phyloP scores from a whole-genome alignment of 2,888 invertebrate species.

The Troglohyphantes excavatus region DNA sequence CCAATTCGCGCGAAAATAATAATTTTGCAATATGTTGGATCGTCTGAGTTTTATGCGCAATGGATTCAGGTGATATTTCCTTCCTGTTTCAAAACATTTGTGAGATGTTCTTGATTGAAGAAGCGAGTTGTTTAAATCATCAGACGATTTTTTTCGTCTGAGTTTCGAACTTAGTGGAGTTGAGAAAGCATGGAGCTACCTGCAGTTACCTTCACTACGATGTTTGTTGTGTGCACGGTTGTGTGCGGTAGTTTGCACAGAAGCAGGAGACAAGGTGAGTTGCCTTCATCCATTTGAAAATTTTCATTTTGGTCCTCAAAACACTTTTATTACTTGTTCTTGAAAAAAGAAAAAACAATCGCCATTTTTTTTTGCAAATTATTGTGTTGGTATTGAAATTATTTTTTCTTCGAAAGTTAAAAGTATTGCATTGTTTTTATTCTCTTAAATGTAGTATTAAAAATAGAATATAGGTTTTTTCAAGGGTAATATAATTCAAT shows the following conservation, averaged over 20 bases:
- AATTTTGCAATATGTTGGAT: constrained; percentile 12
- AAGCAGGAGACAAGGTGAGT: constrained; percentile 56
- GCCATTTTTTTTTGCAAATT: no score
- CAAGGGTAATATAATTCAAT: no score
- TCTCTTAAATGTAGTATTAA: no score
- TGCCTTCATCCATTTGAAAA: neutral
- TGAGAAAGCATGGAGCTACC: constrained; percentile 47
- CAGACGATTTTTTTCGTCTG: constrained; percentile 64
- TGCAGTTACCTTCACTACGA: constrained; percentile 19
- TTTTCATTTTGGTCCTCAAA: no score
- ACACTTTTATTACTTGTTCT: no score
- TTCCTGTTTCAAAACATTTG: neutral
- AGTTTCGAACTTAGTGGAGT: neutral
- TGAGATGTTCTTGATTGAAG: constrained; percentile 22
- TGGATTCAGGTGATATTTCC: constrained; percentile 42
- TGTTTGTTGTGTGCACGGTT: constrained; percentile 58
- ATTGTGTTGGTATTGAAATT: no score
- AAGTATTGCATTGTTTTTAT: no score
- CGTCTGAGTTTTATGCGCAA: neutral
- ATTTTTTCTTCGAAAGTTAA: no score
- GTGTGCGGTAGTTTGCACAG: constrained; percentile 35
- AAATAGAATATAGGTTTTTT: no score
- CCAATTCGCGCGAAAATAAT: no score
- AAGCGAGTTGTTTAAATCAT: constrained; percentile 34
- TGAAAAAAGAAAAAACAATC: no score